Percentiles rank a stretch among this genome's conserved stretches.
Conservation (phyloP, 2,113 vertebrate genomes). For the Nothoprocta pentlandii region DNA sequence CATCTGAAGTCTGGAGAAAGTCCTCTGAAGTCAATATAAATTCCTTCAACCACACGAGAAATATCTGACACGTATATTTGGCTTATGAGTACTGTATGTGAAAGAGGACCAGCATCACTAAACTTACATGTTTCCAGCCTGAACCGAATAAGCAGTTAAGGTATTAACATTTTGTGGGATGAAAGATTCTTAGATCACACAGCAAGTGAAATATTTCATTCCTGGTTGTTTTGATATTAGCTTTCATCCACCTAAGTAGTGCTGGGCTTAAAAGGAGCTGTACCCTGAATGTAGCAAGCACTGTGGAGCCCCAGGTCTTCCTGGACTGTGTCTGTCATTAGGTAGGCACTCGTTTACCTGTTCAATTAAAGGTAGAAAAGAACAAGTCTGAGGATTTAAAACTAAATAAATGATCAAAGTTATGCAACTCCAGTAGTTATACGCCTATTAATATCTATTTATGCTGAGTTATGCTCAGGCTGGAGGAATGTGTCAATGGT, state of each 20-base stretch:
- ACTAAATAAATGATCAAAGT: neutral
- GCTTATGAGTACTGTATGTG: neutral
- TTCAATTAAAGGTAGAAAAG: neutral
- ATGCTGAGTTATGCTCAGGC: neutral
- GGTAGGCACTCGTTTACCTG: neutral
- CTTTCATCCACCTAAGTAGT: neutral
- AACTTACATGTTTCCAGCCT: neutral
- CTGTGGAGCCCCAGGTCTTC: accelerated
- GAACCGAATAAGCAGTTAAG: neutral
- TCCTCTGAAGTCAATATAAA: neutral
- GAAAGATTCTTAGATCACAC: neutral
- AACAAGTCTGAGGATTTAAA: neutral
- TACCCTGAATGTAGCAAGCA: accelerated
- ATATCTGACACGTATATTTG: neutral
- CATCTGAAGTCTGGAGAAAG: neutral
- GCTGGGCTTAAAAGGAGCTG: neutral
- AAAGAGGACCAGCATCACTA: neutral
- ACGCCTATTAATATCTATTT: neutral
- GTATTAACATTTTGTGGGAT: neutral
- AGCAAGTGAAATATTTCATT: neutral
- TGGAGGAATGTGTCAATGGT: neutral
- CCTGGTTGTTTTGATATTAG: neutral
- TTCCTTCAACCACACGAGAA: neutral
- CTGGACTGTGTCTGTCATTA: neutral
- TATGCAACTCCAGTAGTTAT: neutral